Evolutionary conservation across 2,888 invertebrate genomes (phyloP).

Genomic region (Nemotelus nigrinus): DNA sequence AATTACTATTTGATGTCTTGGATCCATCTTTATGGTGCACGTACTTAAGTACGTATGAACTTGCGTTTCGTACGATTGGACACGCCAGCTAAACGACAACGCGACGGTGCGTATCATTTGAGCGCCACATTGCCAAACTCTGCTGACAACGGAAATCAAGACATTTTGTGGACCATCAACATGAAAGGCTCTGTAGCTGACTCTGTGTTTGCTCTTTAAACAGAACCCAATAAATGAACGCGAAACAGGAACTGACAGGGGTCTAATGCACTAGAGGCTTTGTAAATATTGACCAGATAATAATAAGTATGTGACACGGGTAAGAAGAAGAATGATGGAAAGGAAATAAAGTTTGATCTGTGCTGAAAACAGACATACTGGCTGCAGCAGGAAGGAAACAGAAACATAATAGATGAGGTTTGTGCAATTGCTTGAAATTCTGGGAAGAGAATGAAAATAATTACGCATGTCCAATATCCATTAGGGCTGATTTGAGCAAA

Average conservation of each 20-base stretch:
- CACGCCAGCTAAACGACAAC: neutral
- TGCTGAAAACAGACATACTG: neutral
- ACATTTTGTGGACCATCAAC: constrained; percentile 36
- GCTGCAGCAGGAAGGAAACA: neutral
- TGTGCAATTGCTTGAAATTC: neutral
- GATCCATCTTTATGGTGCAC: constrained; percentile 33
- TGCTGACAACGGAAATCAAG: constrained; percentile 26
- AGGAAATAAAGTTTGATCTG: neutral
- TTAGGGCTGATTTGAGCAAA: too few relatives aligned
- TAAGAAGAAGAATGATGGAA: neutral
- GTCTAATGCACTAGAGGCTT: constrained; percentile 44
- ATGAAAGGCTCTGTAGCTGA: constrained; percentile 23
- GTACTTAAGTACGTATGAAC: neutral
- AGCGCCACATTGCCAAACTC: constrained; percentile 27
- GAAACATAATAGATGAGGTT: neutral
- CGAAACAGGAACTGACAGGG: constrained; percentile 42
- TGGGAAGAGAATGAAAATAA: neutral
- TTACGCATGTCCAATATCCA: neutral
- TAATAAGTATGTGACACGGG: constrained; percentile 35
- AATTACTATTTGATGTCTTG: constrained; percentile 41
- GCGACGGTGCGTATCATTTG: constrained; percentile 17
- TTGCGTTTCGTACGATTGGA: constrained; percentile 1
- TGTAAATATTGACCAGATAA: constrained; percentile 44
- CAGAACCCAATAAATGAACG: constrained; percentile 37
- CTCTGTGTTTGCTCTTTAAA: constrained; percentile 42